phyloP scores from a whole-genome alignment of 2,888 invertebrate species.

The Dasysyrphus albostriatus region DNA sequence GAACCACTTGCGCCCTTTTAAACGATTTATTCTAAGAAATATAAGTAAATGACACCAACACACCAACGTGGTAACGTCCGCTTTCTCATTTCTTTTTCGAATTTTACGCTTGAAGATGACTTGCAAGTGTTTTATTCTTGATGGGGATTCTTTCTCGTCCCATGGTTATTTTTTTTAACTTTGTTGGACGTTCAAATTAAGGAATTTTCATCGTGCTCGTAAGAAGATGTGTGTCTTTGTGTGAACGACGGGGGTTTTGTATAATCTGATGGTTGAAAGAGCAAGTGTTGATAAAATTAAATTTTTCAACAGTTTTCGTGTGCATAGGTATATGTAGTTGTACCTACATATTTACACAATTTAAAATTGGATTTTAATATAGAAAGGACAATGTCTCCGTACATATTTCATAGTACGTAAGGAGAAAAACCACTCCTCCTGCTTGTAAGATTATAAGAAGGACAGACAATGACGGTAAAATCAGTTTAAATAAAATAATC shows the following conservation, averaged over 20 bases:
- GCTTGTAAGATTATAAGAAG: conserved; percentile 2
- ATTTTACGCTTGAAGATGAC: conserved; percentile 70
- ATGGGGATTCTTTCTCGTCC: conserved; percentile 21
- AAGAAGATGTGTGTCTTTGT: conserved; percentile 25
- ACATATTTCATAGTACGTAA: conserved; percentile 1
- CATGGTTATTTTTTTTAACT: conserved; percentile 9
- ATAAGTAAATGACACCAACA: conserved; percentile 14
- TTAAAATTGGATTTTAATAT: conserved; percentile 65
- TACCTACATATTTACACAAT: conserved; percentile 27
- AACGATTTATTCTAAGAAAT: conserved; percentile 30
- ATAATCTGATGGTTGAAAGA: conserved; percentile 4
- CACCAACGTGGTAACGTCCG: conserved; percentile 3
- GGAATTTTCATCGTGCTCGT: conserved; percentile 31
- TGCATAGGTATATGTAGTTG: conserved; percentile 9
- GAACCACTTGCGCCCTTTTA: conserved; percentile 56
- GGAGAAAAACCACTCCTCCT: neutral
- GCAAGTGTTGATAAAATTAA: conserved; percentile 44
- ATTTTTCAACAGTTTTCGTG: conserved; percentile 62
- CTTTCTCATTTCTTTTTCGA: conserved; percentile 38
- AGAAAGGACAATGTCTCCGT: conserved; percentile 62
- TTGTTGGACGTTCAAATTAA: conserved; percentile 47
- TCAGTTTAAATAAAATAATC: conserved; percentile 60
- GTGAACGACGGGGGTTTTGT: conserved; percentile 3
- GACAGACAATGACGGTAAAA: conserved; percentile 29
- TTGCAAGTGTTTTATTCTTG: conserved; percentile 60